phyloP scores from a whole-genome alignment of 2,113 vertebrate species.

The Megaceryle maxima region DNA sequence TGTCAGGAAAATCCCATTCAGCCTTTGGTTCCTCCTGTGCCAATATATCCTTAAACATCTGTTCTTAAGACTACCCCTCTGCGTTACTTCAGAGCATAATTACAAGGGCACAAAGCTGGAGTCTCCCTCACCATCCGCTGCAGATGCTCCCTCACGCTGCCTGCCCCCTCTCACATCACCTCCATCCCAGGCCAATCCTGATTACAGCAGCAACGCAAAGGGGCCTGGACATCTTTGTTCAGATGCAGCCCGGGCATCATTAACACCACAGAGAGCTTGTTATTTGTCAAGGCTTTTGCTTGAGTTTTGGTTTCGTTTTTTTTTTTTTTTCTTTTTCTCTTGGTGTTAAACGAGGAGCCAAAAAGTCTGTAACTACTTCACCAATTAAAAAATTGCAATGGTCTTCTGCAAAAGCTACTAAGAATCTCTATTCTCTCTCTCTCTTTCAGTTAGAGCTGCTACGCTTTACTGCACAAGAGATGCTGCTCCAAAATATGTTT shows the following conservation, averaged over 20 bases:
- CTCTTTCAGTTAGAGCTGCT: not conserved
- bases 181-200: not conserved
- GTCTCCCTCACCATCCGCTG: not conserved
- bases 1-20: not conserved
- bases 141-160: not conserved
- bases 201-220: not conserved
- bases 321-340: not conserved
- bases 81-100: not conserved
- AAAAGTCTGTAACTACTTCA: not conserved
- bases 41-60: not conserved
- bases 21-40: not conserved
- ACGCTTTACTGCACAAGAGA: accelerated
- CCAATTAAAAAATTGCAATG: not conserved
- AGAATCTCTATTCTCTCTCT: not conserved
- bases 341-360: not conserved
- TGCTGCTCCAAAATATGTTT: not conserved
- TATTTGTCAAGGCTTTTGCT: not conserved
- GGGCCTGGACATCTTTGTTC: not conserved
- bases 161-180: not conserved
- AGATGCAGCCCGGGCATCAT: not conserved
- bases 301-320: not conserved
- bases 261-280: not conserved
- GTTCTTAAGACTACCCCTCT: not conserved
- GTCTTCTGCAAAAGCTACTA: not conserved
- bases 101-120: not conserved